Percentiles rank a stretch among this genome's conserved stretches.
Conservation (phyloP, 2,113 vertebrate species). For the Vireo altiloquus region DNA sequence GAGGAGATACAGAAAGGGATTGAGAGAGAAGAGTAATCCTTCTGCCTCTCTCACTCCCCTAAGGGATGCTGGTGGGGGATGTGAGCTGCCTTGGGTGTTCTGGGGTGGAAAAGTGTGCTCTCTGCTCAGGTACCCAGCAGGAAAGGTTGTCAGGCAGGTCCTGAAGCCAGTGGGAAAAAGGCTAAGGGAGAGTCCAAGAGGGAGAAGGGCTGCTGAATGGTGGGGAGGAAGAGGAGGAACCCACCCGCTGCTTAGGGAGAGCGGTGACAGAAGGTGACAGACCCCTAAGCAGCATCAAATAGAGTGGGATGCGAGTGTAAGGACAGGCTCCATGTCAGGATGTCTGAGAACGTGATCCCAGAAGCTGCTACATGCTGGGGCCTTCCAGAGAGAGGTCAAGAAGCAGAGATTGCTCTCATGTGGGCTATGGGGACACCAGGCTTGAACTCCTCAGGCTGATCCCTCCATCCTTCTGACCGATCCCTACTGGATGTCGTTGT, state of each 20-base stretch:
- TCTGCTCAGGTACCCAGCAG: not conserved
- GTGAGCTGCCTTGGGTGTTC: not conserved
- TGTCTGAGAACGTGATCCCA: accelerated
- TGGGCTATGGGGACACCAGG: not conserved
- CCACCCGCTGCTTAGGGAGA: not conserved
- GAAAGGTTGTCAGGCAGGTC: not conserved
- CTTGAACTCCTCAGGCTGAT: accelerated
- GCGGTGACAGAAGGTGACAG: not conserved
- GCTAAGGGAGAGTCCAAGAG: not conserved
- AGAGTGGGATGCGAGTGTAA: not conserved
- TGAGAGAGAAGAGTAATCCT: not conserved
- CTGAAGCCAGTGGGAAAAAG: not conserved
- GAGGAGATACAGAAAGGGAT: not conserved
- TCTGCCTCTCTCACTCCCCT: accelerated
- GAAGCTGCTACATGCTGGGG: accelerated
- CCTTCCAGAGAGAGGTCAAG: not conserved
- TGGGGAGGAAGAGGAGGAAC: not conserved
- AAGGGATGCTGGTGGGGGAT: not conserved
- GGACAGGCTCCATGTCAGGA: accelerated
- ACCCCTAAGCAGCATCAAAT: accelerated
- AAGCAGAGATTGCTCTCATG: not conserved
- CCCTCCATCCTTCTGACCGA: not conserved
- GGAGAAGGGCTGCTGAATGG: not conserved
- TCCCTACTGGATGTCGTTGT: not conserved
- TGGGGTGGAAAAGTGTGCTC: not conserved